These are phyloP conservation scores for Anastrepha ludens DNA, from an alignment of 1,140 invertebrate species.

Conservation along the genomic window DNA sequence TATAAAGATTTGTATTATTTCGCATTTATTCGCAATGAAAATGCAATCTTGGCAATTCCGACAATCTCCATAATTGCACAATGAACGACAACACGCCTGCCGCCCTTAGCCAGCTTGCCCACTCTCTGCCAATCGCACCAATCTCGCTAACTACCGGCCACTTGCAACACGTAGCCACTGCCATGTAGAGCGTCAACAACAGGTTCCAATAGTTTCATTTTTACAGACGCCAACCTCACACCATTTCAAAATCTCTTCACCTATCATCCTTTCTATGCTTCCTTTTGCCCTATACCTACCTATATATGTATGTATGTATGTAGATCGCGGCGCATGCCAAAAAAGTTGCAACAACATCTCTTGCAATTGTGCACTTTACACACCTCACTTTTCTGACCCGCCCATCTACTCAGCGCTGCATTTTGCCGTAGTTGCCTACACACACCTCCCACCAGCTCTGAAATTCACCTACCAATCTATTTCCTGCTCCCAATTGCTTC, in stretches of 20 bases:
- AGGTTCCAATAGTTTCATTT: neutral
- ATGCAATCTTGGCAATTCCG: neutral
- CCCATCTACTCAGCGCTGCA: neutral
- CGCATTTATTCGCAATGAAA: neutral
- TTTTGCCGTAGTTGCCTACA: neutral
- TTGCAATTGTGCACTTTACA: neutral
- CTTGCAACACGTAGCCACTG: neutral
- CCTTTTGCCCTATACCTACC: too few species aligned
- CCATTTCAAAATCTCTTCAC: neutral
- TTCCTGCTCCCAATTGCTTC: conserved; percentile 7
- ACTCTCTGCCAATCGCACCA: neutral
- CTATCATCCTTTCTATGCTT: too few species aligned
- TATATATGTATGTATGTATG: too few species aligned
- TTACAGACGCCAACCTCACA: neutral
- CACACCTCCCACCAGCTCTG: neutral
- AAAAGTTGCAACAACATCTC: neutral
- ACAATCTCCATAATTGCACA: neutral
- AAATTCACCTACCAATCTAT: neutral
- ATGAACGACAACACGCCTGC: neutral
- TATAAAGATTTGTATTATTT: too few species aligned
- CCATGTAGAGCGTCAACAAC: neutral
- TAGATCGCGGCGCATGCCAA: neutral
- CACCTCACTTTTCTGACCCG: neutral
- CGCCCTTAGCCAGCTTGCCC: too few species aligned
- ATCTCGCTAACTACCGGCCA: neutral